Evolutionary conservation across 2,888 invertebrate genomes (phyloP).

Genomic region (Brachypterus glaber): DNA sequence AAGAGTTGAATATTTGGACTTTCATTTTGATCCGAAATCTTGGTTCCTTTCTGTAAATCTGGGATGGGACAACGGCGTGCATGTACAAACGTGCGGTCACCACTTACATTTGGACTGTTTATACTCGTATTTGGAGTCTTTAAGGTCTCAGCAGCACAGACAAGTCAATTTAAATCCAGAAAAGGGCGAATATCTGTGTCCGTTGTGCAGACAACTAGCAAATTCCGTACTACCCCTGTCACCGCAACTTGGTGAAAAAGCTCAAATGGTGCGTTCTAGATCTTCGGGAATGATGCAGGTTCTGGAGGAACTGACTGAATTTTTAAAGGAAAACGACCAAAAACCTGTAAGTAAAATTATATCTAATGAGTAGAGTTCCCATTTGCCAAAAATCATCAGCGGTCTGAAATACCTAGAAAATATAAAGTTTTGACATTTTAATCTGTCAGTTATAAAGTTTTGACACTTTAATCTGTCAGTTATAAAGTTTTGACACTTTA

Average conservation of each 20-base stretch:
- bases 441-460: too few species aligned
- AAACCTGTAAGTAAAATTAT: slow-evolving; percentile 46
- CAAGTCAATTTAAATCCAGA: slow-evolving; percentile 64
- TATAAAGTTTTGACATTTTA: too few species aligned
- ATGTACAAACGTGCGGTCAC: slow-evolving; percentile 94
- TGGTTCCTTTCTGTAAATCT: slow-evolving; percentile 72
- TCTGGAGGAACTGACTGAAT: slow-evolving; percentile 44
- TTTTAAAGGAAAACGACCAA: slow-evolving; percentile 58
- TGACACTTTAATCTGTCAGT: too few species aligned
- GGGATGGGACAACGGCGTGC: slow-evolving; percentile 86
- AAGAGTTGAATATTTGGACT: slow-evolving; percentile 64
- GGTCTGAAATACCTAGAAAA: too few species aligned
- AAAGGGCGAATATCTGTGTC: slow-evolving; percentile 87
- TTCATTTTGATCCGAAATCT: slow-evolving; percentile 70
- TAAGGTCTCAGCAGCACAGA: slow-evolving; percentile 69
- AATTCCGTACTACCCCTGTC: slow-evolving; percentile 83
- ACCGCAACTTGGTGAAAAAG: slow-evolving; percentile 58
- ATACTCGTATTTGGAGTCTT: slow-evolving; percentile 78
- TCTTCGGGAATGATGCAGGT: slow-evolving; percentile 43
- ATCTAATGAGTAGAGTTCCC: neutral
- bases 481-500: too few species aligned
- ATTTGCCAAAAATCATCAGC: too few species aligned
- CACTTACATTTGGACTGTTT: slow-evolving; percentile 92
- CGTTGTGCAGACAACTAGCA: slow-evolving; percentile 85
- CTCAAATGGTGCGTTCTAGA: slow-evolving; percentile 53